phyloP scores from a whole-genome alignment of 1,140 invertebrate species.

The Magallana gigas region DNA sequence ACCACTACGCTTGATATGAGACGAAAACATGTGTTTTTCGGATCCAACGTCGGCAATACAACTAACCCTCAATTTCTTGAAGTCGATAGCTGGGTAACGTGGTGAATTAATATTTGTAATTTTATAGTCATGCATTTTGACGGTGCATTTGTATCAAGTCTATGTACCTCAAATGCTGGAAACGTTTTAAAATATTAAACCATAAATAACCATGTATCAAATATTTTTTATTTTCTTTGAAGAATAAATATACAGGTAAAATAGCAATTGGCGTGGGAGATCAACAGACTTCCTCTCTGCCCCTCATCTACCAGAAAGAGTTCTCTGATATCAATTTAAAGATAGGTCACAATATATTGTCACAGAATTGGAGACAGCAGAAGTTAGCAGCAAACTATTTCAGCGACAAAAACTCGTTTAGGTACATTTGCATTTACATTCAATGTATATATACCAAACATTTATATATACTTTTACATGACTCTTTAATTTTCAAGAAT shows the following conservation, averaged over 20 bases:
- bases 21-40: not conserved
- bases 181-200: no score
- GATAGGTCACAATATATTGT: not conserved
- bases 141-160: no score
- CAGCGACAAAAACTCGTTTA: not conserved
- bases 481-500: no score
- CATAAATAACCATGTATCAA: no score
- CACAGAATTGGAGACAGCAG: not conserved
- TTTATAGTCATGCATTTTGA: no score
- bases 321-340: not conserved
- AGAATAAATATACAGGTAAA: not conserved
- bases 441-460: no score
- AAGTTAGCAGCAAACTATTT: not conserved
- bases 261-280: not conserved
- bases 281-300: not conserved
- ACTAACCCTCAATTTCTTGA: constrained; percentile 1
- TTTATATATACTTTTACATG: no score
- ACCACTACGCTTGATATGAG: not conserved
- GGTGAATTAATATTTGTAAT: no score
- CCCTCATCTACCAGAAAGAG: not conserved
- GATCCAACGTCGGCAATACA: constrained; percentile 26
- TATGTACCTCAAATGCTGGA: no score
- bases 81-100: not conserved
- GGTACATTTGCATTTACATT: no score
- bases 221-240: no score